phyloP scores from a whole-genome alignment of 2,797 vertebrate genomes.

The Anguilla pacifica region DNA sequence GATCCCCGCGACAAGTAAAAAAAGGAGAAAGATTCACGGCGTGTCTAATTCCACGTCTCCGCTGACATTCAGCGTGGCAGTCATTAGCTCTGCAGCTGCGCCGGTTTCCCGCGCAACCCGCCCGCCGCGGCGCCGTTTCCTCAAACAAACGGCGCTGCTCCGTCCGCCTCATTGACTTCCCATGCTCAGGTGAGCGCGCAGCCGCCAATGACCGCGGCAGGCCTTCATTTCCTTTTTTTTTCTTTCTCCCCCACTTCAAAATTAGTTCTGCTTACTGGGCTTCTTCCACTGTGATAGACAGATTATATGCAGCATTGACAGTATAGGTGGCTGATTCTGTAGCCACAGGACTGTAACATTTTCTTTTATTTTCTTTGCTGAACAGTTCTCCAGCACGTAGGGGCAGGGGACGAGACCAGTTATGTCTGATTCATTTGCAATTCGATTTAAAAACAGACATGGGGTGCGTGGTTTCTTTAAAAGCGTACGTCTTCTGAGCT shows the following conservation, averaged over 20 bases:
- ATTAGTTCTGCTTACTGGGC: background rate
- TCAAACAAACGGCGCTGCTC: background rate
- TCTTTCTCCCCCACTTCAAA: background rate
- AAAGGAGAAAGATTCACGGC: background rate
- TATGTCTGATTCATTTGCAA: too few species aligned
- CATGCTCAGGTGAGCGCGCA: constrained; percentile 5
- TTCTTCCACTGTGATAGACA: background rate
- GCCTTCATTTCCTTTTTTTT: too few species aligned
- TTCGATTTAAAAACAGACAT: too few species aligned
- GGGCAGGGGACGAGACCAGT: too few species aligned
- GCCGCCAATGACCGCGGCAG: background rate
- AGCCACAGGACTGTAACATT: background rate
- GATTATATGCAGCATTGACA: background rate
- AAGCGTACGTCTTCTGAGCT: too few species aligned
- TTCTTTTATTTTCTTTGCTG: background rate
- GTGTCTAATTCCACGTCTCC: constrained; percentile 11
- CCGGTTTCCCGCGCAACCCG: background rate
- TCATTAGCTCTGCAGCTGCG: background rate
- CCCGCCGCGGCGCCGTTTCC: background rate
- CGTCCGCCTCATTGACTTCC: background rate
- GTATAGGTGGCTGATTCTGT: background rate
- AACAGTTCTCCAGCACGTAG: background rate
- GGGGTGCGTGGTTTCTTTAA: too few species aligned
- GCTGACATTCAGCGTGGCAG: constrained; percentile 18
- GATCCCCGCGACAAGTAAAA: background rate